Conservation (phyloP, 1,140 invertebrate genomes). For the Atta colombica region DNA sequence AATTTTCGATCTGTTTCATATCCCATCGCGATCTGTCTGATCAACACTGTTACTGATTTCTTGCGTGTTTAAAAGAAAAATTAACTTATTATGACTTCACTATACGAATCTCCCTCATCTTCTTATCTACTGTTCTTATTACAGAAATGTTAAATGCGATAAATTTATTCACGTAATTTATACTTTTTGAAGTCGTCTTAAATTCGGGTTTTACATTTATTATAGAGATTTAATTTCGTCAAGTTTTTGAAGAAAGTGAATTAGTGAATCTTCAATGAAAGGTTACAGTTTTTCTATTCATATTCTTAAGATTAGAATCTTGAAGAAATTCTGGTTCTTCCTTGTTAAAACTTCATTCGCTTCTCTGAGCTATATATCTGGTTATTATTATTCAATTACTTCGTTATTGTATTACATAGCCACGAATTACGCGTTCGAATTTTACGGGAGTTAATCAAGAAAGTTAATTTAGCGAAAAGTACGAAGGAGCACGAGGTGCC, state of each 20-base stretch:
- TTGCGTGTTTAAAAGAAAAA: background rate
- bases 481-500: constrained; percentile 49
- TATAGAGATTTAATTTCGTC: background rate
- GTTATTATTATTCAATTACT: constrained; percentile 52
- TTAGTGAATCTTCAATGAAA: background rate
- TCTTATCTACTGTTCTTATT: background rate
- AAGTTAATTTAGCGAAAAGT: background rate
- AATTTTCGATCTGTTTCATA: background rate
- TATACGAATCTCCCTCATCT: background rate
- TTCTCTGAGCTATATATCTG: constrained; percentile 45
- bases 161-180: constrained; percentile 64
- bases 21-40: background rate
- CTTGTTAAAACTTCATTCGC: constrained; percentile 8
- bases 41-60: background rate
- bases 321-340: background rate
- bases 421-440: constrained; percentile 26
- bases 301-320: background rate
- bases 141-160: background rate
- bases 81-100: background rate
- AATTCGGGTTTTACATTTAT: constrained; percentile 31
- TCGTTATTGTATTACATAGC: background rate
- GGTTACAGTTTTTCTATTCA: background rate
- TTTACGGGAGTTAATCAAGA: constrained; percentile 43
- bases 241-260: background rate
- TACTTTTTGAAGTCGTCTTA: constrained; percentile 58